Conservation (phyloP, 2,888 invertebrate species). For the Aelia acuminata region DNA sequence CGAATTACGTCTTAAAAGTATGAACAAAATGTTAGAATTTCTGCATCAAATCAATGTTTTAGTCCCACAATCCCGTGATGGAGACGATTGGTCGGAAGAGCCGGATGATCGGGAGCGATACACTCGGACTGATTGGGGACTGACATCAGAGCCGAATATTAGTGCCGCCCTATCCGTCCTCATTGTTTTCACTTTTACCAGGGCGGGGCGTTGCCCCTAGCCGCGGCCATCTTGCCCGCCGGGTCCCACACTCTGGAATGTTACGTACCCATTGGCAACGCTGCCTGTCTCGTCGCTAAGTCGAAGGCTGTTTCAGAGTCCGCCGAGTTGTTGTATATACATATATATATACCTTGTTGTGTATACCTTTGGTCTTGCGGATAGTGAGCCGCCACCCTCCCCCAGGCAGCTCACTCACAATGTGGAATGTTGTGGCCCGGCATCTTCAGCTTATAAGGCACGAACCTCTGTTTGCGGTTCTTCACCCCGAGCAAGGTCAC, state of each 20-base stretch:
- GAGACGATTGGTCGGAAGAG: too few relatives aligned
- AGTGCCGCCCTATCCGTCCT: slow-evolving; percentile 44
- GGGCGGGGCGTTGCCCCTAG: slow-evolving; percentile 56
- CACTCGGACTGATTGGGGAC: not conserved
- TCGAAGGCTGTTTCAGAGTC: slow-evolving; percentile 29
- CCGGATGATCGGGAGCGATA: not conserved
- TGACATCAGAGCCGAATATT: not conserved
- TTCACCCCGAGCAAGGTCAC: slow-evolving; percentile 55
- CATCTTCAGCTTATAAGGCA: slow-evolving; percentile 12
- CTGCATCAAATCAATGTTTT: too few relatives aligned
- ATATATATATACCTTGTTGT: too few relatives aligned
- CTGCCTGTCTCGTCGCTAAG: not conserved
- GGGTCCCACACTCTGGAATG: slow-evolving; percentile 13
- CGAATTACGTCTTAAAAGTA: too few relatives aligned
- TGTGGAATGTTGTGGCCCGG: slow-evolving; percentile 6
- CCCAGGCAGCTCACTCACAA: not conserved
- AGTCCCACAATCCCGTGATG: too few relatives aligned
- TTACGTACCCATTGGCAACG: slow-evolving; percentile 44
- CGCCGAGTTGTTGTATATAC: too few relatives aligned
- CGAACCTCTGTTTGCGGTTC: not conserved
- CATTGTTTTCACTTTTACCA: slow-evolving; percentile 57
- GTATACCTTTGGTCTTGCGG: not conserved
- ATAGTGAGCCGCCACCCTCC: not conserved
- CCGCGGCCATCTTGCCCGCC: slow-evolving; percentile 34
- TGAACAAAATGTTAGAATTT: too few relatives aligned